Base-by-base conservation (phyloP, 2,888 invertebrate genomes). In the Halocaridina rubra region DNA sequence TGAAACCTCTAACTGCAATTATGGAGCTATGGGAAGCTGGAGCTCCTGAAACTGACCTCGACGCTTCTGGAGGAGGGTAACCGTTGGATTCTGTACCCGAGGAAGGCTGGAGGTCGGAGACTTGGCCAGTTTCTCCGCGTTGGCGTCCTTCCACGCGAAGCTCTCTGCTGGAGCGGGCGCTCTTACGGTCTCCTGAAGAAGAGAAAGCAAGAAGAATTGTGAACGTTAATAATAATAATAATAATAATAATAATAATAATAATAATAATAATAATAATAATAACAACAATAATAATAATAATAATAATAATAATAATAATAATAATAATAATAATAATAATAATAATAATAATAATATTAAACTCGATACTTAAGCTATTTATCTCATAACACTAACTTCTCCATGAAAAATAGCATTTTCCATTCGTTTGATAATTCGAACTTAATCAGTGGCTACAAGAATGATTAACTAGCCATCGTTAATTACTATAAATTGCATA, bases 61-160 rank as follows among this genome's bases (percentile, higher is more conserved):
- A 81, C 96, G 96, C 92, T 96, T 97, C 92, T 97, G 96, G 86
- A 97, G 92, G 59, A 97, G 92, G 0, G 96, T 96, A 89, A 97
- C 95, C 5, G 96, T 96, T 0, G 96, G 96, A 91, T 96, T 96
- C 91, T 96, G 96, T 1, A 95, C 95, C 89, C 93, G 93, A 2
- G 96, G 96, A 89, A 96, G 92, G 89, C 90, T 88, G 64, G 89
- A 89, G 79, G 89, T 88, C 0, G 88, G 88, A 22, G 80, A 88
- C 72, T 29, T 82, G 82, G 46, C 69, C 72, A 85, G 32, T 57
- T 81, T 81, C n/a, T 85, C 85, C 39, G 75, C 80, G 67, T 82
- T 71, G 53, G 33, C 27, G 85, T 87, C 87, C 77, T 76, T 82
- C 87, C 87, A 87, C 27, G 87, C 87, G 72, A 85, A 87, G 53